phyloP scores from a whole-genome alignment of 2,888 invertebrate genomes.

The Cotesia congregata region DNA sequence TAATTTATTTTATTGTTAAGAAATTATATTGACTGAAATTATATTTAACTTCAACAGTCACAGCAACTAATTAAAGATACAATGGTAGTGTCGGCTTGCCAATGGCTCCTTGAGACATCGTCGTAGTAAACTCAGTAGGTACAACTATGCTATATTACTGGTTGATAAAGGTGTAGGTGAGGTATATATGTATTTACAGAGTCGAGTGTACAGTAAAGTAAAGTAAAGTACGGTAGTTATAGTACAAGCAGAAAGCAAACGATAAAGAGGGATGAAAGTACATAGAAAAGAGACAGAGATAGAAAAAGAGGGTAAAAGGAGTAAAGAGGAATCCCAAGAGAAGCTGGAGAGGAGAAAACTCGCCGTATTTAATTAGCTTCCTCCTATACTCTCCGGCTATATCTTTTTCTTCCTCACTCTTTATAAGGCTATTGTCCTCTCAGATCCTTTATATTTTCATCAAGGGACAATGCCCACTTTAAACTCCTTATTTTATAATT shows the following conservation, averaged over 20 bases:
- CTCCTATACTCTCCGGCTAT: constrained; percentile 21
- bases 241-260: constrained; percentile 12
- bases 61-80: constrained; percentile 39
- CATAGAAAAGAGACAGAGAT: constrained; percentile 37
- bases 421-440: constrained; percentile 47
- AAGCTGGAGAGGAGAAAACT: constrained; percentile 39
- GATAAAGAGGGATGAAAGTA: not conserved
- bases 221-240: not conserved
- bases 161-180: no score
- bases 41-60: constrained; percentile 26
- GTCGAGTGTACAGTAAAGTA: constrained; percentile 17
- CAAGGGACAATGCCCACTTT: constrained; percentile 29
- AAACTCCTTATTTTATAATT: not conserved
- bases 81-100: constrained; percentile 37
- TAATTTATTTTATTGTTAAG: constrained; percentile 4
- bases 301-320: constrained; percentile 42
- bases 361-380: constrained; percentile 46
- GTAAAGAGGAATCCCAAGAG: constrained; percentile 27
- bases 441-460: constrained; percentile 47
- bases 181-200: not conserved
- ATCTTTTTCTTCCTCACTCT: not conserved
- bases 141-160: not conserved
- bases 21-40: no score
- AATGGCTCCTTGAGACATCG: constrained; percentile 35
- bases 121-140: not conserved